phyloP scores from a whole-genome alignment of 2,797 vertebrate species.

The Hippopotamyrus pictus region DNA sequence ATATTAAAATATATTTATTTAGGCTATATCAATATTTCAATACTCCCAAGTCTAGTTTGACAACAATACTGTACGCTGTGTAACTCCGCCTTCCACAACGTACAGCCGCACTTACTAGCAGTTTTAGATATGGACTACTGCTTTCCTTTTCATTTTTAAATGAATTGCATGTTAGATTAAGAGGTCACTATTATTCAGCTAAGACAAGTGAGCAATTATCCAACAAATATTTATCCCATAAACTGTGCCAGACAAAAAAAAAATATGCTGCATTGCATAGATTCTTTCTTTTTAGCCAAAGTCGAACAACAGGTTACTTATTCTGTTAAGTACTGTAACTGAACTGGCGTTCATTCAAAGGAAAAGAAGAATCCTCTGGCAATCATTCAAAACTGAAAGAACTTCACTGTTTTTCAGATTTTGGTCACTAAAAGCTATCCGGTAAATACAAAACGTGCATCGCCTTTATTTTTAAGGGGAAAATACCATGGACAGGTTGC shows the following conservation, averaged over 20 bases:
- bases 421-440: constrained; percentile 30
- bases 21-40: background rate
- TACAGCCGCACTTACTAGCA: background rate
- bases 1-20: background rate
- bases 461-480: constrained; percentile 1
- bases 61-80: background rate
- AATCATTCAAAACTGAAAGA: constrained; percentile 44
- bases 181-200: background rate
- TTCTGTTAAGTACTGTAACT: constrained; percentile 41
- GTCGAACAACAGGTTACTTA: constrained; percentile 47
- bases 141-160: constrained; percentile 2
- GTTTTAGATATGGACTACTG: background rate
- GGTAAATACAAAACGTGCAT: constrained; percentile 40
- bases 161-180: constrained; percentile 14
- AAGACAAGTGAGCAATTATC: constrained; percentile 20
- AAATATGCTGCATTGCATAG: constrained; percentile 16
- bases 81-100: background rate
- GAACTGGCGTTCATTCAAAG: constrained; percentile 31
- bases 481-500: background rate
- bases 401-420: constrained; percentile 49
- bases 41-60: background rate
- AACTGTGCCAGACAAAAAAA: constrained; percentile 12
- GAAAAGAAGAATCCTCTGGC: constrained; percentile 33
- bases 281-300: constrained; percentile 21
- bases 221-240: constrained; percentile 15